Percentiles rank a stretch among this genome's conserved stretches.
Conservation (phyloP, 2,797 vertebrate species). For the Myotis myotis region DNA sequence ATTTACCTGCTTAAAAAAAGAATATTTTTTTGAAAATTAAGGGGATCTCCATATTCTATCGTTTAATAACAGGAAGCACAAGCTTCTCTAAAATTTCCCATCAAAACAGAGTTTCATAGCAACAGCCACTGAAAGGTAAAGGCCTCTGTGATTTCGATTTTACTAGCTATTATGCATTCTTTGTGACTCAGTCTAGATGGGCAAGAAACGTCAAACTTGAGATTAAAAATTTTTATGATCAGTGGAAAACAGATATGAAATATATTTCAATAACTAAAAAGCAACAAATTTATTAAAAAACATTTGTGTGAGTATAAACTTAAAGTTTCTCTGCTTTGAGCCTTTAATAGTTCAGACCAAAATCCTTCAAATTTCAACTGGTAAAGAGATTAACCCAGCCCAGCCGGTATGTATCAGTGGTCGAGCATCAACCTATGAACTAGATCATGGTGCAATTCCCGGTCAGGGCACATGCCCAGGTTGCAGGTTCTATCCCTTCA, state of each 20-base stretch:
- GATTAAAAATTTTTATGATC: constrained; percentile 11
- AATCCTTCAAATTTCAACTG: constrained; percentile 41
- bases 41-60: constrained; percentile 74
- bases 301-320: neutral
- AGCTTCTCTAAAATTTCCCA: constrained; percentile 58
- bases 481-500: too few species aligned
- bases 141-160: constrained; percentile 61
- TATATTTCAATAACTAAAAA: constrained; percentile 11
- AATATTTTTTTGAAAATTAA: constrained; percentile 49
- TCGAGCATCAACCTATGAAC: too few species aligned
- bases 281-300: constrained; percentile 31
- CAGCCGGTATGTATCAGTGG: too few species aligned
- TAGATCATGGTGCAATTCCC: too few species aligned
- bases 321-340: constrained; percentile 9
- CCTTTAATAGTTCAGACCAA: constrained; percentile 1
- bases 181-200: constrained; percentile 64
- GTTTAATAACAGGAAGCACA: constrained; percentile 75
- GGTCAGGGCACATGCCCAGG: too few species aligned
- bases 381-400: neutral
- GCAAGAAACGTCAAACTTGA: constrained; percentile 60
- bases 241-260: constrained; percentile 55
- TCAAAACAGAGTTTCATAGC: constrained; percentile 71
- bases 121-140: constrained; percentile 53
- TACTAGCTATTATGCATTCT: constrained; percentile 60
- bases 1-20: constrained; percentile 9